These are phyloP conservation scores for Cantharis rufa DNA, from an alignment of 2,888 invertebrate genomes.

Conservation along the genomic window DNA sequence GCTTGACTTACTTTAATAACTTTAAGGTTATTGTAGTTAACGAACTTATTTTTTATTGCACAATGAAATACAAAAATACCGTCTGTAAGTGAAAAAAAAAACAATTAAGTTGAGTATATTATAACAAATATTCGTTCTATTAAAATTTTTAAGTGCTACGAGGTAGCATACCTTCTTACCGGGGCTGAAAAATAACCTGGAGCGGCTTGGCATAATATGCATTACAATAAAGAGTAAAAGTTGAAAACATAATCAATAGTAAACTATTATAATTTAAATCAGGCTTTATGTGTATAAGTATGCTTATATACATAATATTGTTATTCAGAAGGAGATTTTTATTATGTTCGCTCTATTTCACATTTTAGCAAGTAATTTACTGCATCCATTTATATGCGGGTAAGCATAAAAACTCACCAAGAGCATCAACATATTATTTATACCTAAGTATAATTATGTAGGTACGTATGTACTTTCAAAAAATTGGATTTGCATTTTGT, in stretches of 20 bases:
- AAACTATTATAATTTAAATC: neutral
- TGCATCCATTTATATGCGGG: neutral
- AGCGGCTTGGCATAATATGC: too few species aligned
- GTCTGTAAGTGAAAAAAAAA: too few species aligned
- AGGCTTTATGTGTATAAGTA: neutral
- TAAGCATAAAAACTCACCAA: neutral
- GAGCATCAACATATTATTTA: neutral
- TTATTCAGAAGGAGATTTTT: neutral
- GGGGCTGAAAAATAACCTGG: too few species aligned
- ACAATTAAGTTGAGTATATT: too few species aligned
- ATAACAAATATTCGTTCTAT: neutral
- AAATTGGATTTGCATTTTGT: neutral
- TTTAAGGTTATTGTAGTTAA: too few species aligned
- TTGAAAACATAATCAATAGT: neutral
- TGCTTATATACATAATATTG: neutral
- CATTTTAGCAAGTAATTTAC: neutral
- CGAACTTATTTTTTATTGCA: too few species aligned
- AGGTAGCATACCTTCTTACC: too few species aligned
- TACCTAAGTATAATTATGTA: neutral
- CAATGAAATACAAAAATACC: too few species aligned
- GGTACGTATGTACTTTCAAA: neutral
- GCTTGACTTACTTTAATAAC: too few species aligned
- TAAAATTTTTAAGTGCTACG: neutral
- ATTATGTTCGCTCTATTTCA: neutral
- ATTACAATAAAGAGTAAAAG: neutral